These are phyloP conservation scores for Fragum fragum DNA, from an alignment of 2,888 invertebrate species.

Conservation along the genomic window DNA sequence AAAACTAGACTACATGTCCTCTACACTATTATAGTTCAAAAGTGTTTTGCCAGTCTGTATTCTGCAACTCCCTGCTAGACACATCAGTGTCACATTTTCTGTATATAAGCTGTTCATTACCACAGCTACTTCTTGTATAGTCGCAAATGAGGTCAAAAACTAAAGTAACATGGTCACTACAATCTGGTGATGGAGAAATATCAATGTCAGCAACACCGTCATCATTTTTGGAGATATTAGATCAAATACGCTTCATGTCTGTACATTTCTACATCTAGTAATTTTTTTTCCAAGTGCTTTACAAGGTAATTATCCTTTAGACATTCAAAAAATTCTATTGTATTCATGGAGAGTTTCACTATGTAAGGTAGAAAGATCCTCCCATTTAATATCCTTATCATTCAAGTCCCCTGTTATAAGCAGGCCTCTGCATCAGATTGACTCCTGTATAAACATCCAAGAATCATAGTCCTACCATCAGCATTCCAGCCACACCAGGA, in stretches of 20 bases:
- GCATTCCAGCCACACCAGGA: slow-evolving; percentile 33
- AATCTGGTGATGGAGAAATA: slow-evolving; percentile 22
- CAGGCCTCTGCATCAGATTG: neutral
- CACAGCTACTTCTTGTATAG: neutral
- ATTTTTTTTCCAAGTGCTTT: slow-evolving; percentile 24
- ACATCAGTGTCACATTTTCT: slow-evolving; percentile 26
- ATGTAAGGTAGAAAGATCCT: neutral
- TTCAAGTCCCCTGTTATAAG: slow-evolving; percentile 37
- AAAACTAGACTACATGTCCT: too few relatives aligned
- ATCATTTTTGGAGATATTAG: slow-evolving; percentile 35
- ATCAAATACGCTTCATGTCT: slow-evolving; percentile 20
- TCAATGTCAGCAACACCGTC: slow-evolving; percentile 24
- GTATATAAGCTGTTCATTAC: slow-evolving; percentile 14
- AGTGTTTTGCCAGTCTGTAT: neutral
- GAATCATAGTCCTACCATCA: neutral
- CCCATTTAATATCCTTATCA: slow-evolving; percentile 17
- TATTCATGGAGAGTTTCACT: slow-evolving; percentile 24
- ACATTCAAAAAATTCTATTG: slow-evolving; percentile 36
- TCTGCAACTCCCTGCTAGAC: neutral
- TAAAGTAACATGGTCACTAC: slow-evolving; percentile 33
- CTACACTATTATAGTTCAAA: too few relatives aligned
- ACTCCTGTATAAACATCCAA: slow-evolving; percentile 29
- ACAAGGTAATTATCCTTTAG: slow-evolving; percentile 31
- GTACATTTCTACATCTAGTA: slow-evolving; percentile 35
- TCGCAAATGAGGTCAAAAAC: slow-evolving; percentile 24